These are phyloP conservation scores for Drosophila sp. DNA, from an alignment of 1,140 invertebrate genomes.

Conservation along the genomic window DNA sequence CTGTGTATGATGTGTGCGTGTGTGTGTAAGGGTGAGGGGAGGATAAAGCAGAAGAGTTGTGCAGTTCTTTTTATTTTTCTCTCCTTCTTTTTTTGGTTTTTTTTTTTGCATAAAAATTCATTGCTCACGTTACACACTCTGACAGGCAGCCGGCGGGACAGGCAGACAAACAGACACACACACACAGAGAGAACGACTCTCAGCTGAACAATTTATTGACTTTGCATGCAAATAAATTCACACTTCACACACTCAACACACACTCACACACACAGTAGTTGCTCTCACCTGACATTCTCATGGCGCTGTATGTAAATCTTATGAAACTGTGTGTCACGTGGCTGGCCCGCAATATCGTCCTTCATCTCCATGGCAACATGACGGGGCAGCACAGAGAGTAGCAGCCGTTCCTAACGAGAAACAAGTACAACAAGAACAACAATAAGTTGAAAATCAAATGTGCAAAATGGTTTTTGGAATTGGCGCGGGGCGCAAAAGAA, in stretches of 20 bases:
- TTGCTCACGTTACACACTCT: conserved; percentile 55
- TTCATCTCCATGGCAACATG: conserved; percentile 99
- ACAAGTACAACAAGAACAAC: conserved; percentile 19
- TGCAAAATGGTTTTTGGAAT: neutral
- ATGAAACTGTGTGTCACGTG: conserved; percentile 96
- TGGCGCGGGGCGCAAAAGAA: neutral
- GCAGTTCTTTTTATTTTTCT: conserved; percentile 33
- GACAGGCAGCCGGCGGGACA: conserved; percentile 1
- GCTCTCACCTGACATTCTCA: conserved; percentile 95
- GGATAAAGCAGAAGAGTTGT: conserved; percentile 34
- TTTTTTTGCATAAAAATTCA: conserved; percentile 72
- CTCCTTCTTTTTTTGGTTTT: conserved; percentile 33
- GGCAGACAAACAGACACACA: conserved; percentile 7
- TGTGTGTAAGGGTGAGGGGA: conserved; percentile 32
- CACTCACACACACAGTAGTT: conserved; percentile 15
- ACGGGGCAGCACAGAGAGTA: conserved; percentile 95
- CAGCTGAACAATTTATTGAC: conserved; percentile 71
- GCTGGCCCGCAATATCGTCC: conserved; percentile 95
- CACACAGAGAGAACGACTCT: conserved; percentile 36
- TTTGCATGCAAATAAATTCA: conserved; percentile 77
- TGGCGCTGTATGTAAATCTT: conserved; percentile 99
- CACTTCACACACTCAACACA: conserved; percentile 19
- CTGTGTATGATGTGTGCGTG: conserved; percentile 20
- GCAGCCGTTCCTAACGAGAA: conserved; percentile 90
- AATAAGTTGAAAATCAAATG: conserved; percentile 28